Conservation (phyloP, 2,888 invertebrate species). For the Sepioteuthis lessoniana region DNA sequence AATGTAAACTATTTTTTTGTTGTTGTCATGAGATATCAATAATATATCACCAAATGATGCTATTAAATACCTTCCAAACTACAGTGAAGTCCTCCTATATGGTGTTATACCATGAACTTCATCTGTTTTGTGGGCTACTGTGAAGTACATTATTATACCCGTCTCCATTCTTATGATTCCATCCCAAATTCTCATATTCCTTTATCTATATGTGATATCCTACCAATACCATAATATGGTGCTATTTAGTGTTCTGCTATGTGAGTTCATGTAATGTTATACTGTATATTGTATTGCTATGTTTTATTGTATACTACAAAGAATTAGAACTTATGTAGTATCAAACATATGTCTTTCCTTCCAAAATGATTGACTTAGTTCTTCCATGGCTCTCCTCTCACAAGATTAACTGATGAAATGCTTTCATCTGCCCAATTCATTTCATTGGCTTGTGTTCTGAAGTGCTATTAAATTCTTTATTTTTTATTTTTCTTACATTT, state of each 20-base stretch:
- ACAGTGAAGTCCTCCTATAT: neutral
- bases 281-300: neutral
- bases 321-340: neutral
- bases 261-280: neutral
- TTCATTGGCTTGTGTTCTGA: neutral
- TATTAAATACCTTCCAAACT: neutral
- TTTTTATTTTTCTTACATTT: neutral
- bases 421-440: neutral
- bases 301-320: neutral
- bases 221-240: constrained; percentile 23
- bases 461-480: neutral
- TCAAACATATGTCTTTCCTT: neutral
- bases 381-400: neutral
- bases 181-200: neutral
- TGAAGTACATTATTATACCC: neutral
- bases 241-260: neutral
- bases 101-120: neutral
- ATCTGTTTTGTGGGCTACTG: neutral
- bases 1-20: no score
- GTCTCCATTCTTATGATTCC: neutral
- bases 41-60: neutral
- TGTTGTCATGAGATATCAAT: neutral
- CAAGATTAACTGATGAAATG: neutral
- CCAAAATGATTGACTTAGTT: neutral
- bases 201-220: neutral